Base-by-base conservation (phyloP, 2,113 vertebrate species). In the Arothron firmamentum region DNA sequence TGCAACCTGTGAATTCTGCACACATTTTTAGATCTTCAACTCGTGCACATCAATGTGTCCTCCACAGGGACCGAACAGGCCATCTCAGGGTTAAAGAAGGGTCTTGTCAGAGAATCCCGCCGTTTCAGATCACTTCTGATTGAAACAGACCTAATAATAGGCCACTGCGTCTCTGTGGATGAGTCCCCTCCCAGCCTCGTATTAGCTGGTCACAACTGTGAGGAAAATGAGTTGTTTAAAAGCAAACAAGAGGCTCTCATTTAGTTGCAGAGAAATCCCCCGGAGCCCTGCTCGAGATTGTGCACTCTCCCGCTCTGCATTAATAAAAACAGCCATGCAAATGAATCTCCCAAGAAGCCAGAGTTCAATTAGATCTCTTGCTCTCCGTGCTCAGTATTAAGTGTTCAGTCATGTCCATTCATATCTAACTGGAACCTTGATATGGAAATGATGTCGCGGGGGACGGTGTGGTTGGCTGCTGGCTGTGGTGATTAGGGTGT, bases 71-170 rank as follows among this genome's bases (percentile, higher is more conserved):
- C 49, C 14, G 2, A 28, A 47, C 31, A 7, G 28, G 46, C 52
- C 18, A 42, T 3, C 25, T 59, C 16, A 13, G 34, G 31, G 72
- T 72, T 64, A 79, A 79, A 82, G 54, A 73, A 68, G 43, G 70
- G 69, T 68, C 62, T 76, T 72, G 74, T 82, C 72, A 12, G 38
- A 38, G 43, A 52, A 62, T 63, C 43, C 21, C 45, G 17, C 3
- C 19, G 7, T 75, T 68, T 78, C 75, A 64, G 71, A 58, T 55
- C 43, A 42, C 65, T 59, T 66, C 57, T 63, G 81, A 86, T 80
- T 51, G 52, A 58, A 72, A 82, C 83, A 77, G 52, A 34, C 55
- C 20, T 0, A 47, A 59, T 41, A 74, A 72, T 70, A 70, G 41
- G 31, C 62, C 66, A 18, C 59, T 82, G 74, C 69, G 48, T 72